Evolutionary conservation across 2,888 invertebrate species (phyloP), one percentile per base, ranked within the genome.

Genomic region (Tribolium freemani): DNA sequence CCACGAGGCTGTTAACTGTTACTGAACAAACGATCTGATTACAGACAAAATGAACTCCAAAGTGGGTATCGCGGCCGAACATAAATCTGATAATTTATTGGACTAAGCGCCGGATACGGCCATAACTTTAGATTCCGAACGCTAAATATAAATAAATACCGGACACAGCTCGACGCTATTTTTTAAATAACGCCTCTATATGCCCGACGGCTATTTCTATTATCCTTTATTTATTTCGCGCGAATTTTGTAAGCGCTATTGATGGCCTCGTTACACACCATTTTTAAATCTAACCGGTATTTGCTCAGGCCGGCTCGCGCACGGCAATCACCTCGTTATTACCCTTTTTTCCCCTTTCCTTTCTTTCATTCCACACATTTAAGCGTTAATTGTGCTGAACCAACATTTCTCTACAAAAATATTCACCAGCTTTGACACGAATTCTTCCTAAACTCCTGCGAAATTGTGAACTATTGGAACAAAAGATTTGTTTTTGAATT

Each of bases 1-100:
- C 77, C 73, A 74, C 45, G 75, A 70, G 72, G 75, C 78, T 77
- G 77, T 79, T 79, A 78, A 74, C 78, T 77, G 78, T 80, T 78
- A 75, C 78, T 75, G 78, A 79, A 80, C 80, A 80, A 79, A 79
- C 76, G 78, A 80, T 81, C 80, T 78, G 80, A 81, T 81, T 81
- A 78, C 66, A 16, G 60, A 48, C 64, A 69, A 71, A 77, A 78
- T 78, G 77, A 77, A 76, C 74, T 77, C 78, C 71, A 75, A 75
- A 77, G 75, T 72, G 77, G 76, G 75, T 78, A 77, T 75, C 75
- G 75, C 58, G 69, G 70, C 70, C 75, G 60, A 74, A 73, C 76
- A 78, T 78, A 78, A 78, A 78, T 78, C 78, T 78, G 75, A 51
- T 76, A 75, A 78, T 78, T 78, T 78, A 78, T 78, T 69, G 76